Evolutionary conservation across 1,140 invertebrate genomes (phyloP), one percentile per base, ranked within the genome.

Genomic region (Penaeus vannamei): DNA sequence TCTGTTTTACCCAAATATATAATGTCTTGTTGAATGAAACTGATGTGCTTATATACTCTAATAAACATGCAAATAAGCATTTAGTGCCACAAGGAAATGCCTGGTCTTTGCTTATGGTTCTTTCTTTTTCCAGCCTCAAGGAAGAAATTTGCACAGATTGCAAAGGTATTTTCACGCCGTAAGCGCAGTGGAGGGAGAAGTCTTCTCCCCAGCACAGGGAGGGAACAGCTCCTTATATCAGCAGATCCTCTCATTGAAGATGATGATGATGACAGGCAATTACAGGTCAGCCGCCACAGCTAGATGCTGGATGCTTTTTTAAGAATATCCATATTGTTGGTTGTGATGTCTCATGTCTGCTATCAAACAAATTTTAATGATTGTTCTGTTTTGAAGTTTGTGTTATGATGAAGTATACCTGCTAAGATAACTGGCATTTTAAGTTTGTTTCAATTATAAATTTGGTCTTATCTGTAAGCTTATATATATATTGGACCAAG

Each of bases 91-190:
- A 53, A 12, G 17, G 53, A 10, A 53, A 17, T 53, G 5, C 53
- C 53, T 17, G 17, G 53, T 53, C 53, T 53, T 53, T 53, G 53
- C 53, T 53, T 2, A 53, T 17, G 10, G 29, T 10, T 29, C 84
- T 42, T 60, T 59, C 17, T 12, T 64, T 46, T 82, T 77, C 72
- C 90, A 91, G 91, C 91, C 20, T 91, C 91, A 32, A 90, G 91
- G 72, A 90, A 91, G 85, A 91, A 91, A 80, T 91, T 91, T 89
- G 90, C 91, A 10, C 91, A 91, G 86, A 91, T 91, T 23, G 91
- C 91, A 12, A 90, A 90, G 59, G 90, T 91, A 26, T 91, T 91
- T 77, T 90, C 89, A 10, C 83, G 90, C 72, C 85, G 90, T 53
- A 91, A 91, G 53, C 86, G 90, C 29, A 88, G 76, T 14, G 84